Evolutionary conservation across 2,113 vertebrate species (phyloP), one percentile per base, ranked within the genome.

Genomic region (Gobiocypris rarus): DNA sequence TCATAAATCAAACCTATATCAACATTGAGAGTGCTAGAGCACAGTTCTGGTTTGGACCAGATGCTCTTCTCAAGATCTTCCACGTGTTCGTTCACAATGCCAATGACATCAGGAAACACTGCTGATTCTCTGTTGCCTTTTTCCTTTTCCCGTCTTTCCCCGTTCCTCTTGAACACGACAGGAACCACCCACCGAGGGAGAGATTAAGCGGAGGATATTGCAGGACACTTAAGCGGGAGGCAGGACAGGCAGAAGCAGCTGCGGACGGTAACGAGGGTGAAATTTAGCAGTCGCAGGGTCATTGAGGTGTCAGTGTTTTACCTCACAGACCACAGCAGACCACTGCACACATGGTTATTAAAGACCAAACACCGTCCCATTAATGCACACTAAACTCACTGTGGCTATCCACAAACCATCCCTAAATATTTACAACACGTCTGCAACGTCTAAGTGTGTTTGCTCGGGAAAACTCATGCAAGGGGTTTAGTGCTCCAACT

Each of bases 371-470:
- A 69, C 65, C 7, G 6, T 13, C 5, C 31, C 10, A 58, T 77
- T 77, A 77, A 24, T 58, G 52, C 38, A 15, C 76, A 78, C 15
- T 31, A 77, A 58, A 80, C 77, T 65, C 77, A 50, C 77, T 80
- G 59, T 3, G 17, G 59, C 43, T 67, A 48, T 75, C 73, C 73
- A 31, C 45, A 75, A 75, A 52, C 69, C 26, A 13, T 65, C 59
- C 58, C 59, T 80, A 80, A 80, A 80, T 67, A 80, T 80, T 80
- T 80, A 80, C 59, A 50, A 45, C 59, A 26, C 4, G 9, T 65
- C 74, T 56, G 15, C 7, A 24, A 75, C 8, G 9, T 3, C 58
- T 28, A 26, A 80, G 43, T 80, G 41, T 50, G 61, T 80, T 80
- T 80, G 17, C 59, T 58, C 22, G 2, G 77, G 24, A 80, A 48